Percentiles rank a stretch among this genome's conserved stretches.
Conservation (phyloP, 2,888 invertebrate species). For the Argynnis bischoffii region DNA sequence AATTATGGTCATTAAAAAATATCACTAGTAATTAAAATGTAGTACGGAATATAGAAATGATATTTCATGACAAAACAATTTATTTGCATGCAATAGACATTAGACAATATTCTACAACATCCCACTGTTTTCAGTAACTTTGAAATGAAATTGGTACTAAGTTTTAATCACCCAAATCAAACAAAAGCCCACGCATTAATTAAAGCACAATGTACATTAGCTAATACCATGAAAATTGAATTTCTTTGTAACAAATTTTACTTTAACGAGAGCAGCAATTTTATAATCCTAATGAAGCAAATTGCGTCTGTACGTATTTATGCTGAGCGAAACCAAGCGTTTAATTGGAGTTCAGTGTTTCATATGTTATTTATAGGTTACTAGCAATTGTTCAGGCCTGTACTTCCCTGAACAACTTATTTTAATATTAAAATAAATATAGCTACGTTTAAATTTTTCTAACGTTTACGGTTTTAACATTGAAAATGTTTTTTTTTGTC, state of each 20-base stretch:
- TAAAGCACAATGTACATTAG: conserved; percentile 23
- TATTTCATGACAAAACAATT: no score
- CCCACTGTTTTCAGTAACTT: neutral
- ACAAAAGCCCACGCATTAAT: conserved; percentile 2
- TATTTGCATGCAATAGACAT: neutral
- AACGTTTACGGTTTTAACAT: no score
- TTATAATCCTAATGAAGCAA: conserved; percentile 35
- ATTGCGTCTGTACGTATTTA: conserved; percentile 27
- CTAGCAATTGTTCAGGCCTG: neutral
- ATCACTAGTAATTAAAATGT: no score
- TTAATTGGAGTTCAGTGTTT: conserved; percentile 32
- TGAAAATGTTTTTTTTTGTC: no score
- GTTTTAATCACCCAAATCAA: conserved; percentile 12
- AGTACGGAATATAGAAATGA: no score
- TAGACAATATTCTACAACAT: neutral
- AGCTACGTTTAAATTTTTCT: no score
- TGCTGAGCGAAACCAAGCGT: conserved; percentile 25
- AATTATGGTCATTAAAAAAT: no score
- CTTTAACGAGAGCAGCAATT: conserved; percentile 35
- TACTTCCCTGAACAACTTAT: neutral
- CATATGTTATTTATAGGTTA: conserved; percentile 23
- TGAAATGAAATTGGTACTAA: neutral
- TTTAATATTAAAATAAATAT: neutral
- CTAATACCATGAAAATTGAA: conserved; percentile 29
- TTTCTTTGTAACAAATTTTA: conserved; percentile 35